A percentile compares a stretch with the other conserved stretches of the same genome.
Evolutionary conservation across 2,888 invertebrate genomes (phyloP).

Genomic region (Luperina testacea): DNA sequence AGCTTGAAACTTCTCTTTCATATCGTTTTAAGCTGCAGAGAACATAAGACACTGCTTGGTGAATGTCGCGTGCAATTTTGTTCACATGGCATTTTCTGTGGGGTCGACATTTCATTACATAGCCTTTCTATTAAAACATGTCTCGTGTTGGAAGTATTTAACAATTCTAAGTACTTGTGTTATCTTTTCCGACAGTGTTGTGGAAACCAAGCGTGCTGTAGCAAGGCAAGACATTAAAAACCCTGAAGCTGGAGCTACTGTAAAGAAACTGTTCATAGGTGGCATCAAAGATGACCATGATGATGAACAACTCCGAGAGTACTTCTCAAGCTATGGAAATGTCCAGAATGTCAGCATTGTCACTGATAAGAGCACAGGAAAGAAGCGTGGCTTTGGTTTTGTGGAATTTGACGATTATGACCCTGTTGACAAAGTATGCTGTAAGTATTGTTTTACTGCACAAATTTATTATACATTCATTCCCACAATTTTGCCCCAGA

Average conservation of each 20-base stretch:
- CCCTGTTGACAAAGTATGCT: slow-evolving; percentile 98
- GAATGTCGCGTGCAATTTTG: slow-evolving; percentile 79
- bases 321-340: slow-evolving; percentile 95
- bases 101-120: slow-evolving; percentile 75
- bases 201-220: slow-evolving; percentile 99
- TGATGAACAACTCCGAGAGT: slow-evolving; percentile 96
- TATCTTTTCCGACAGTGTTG: slow-evolving; percentile 90
- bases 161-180: neutral
- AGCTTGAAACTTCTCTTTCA: slow-evolving; percentile 75
- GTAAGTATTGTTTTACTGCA: slow-evolving; percentile 91
- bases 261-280: slow-evolving; percentile 98
- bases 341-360: slow-evolving; percentile 97
- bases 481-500: slow-evolving; percentile 89
- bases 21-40: slow-evolving; percentile 87
- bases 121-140: neutral
- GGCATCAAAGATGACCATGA: slow-evolving; percentile 98
- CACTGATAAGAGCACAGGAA: slow-evolving; percentile 97
- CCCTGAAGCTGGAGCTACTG: slow-evolving; percentile 97
- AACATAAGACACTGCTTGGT: slow-evolving; percentile 83
- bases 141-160: neutral
- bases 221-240: slow-evolving; percentile 97
- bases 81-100: slow-evolving; percentile 87
- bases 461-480: neutral
- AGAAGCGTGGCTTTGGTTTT: slow-evolving; percentile 98
- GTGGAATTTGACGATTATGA: slow-evolving; percentile 99